Percentiles rank a stretch among this genome's conserved stretches.
Evolutionary conservation across 1,140 invertebrate species (phyloP).

Genomic region (Macrosteles quadrilineatus): DNA sequence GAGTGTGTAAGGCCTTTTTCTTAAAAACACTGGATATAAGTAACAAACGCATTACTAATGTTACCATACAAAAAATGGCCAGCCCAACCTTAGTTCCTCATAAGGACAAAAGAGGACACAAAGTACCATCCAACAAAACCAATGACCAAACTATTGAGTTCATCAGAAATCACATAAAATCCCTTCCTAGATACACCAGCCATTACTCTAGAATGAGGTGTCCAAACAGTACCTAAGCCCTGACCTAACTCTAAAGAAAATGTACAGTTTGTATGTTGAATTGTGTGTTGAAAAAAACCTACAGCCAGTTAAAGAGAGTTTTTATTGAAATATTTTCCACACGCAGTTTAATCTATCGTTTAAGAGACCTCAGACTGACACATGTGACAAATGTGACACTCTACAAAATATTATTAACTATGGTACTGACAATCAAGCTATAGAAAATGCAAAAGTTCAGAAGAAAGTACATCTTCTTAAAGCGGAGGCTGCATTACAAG

Average conservation of each 20-base stretch:
- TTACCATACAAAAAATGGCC: neutral
- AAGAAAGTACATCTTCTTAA: neutral
- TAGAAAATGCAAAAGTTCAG: neutral
- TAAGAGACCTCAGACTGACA: no score
- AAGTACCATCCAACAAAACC: neutral
- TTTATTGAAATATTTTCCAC: constrained; percentile 10
- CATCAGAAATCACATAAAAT: neutral
- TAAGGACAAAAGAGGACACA: neutral
- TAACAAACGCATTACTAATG: neutral
- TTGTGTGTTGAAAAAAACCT: neutral
- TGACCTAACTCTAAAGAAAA: constrained; percentile 26
- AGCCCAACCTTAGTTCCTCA: neutral
- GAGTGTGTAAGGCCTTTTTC: neutral
- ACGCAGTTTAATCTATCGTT: neutral
- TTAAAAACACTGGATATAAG: constrained; percentile 10
- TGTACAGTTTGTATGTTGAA: constrained; percentile 2
- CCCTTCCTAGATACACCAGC: constrained; percentile 32
- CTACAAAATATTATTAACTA: neutral
- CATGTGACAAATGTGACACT: constrained; percentile 13
- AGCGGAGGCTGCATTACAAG: neutral
- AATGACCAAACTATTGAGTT: neutral
- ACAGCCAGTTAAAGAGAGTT: neutral
- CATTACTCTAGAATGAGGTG: constrained; percentile 29
- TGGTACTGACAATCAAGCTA: neutral
- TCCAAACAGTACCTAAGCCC: constrained; percentile 17